Conservation (phyloP, 1,140 invertebrate species). For the Heliconius eleuchia region DNA sequence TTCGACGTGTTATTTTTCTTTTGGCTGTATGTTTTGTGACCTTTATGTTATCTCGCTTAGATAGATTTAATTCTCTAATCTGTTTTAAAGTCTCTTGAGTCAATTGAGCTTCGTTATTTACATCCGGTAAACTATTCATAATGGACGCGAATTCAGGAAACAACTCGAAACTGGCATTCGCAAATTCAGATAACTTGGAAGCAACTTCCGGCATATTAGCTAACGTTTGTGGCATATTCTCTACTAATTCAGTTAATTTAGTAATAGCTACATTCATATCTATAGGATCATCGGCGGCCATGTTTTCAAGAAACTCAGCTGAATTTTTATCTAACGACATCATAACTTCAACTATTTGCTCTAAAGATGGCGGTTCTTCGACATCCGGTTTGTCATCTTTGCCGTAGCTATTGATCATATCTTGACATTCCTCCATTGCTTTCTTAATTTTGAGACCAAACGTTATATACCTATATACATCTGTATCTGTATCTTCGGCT, state of each 20-base stretch:
- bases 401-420: slow-evolving; percentile 74
- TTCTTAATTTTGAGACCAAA: slow-evolving; percentile 74
- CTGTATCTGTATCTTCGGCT: slow-evolving; percentile 48
- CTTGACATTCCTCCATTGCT: slow-evolving; percentile 75
- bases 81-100: slow-evolving; percentile 76
- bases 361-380: slow-evolving; percentile 58
- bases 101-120: slow-evolving; percentile 66
- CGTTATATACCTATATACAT: slow-evolving; percentile 66
- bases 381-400: slow-evolving; percentile 46
- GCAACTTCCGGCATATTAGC: slow-evolving; percentile 76
- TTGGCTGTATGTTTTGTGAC: slow-evolving; percentile 73
- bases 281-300: slow-evolving; percentile 55
- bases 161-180: slow-evolving; percentile 65
- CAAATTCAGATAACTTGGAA: slow-evolving; percentile 66
- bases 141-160: slow-evolving; percentile 71
- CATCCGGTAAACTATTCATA: slow-evolving; percentile 66
- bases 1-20: slow-evolving; percentile 62
- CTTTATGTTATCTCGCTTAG: slow-evolving; percentile 69
- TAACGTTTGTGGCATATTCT: slow-evolving; percentile 75
- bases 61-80: slow-evolving; percentile 69
- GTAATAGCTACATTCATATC: slow-evolving; percentile 58
- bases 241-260: slow-evolving; percentile 63
- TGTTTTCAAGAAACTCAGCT: slow-evolving; percentile 62
- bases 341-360: slow-evolving; percentile 72
- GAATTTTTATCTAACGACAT: slow-evolving; percentile 70